phyloP scores from a whole-genome alignment of 2,888 invertebrate genomes.

The Heliconius charithonia region DNA sequence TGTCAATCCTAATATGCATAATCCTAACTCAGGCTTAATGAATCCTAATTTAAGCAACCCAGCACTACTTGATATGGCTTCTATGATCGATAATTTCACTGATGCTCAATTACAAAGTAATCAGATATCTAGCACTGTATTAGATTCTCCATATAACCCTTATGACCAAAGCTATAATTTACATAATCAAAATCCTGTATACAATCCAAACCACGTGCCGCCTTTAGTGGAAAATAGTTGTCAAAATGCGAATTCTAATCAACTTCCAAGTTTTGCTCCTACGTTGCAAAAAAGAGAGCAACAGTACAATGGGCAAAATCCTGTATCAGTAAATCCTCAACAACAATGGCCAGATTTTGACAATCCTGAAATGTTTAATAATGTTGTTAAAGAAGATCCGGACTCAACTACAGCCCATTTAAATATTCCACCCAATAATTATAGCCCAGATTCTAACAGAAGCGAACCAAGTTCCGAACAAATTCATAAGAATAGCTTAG shows the following conservation, averaged over 20 bases:
- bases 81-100: constrained; percentile 90
- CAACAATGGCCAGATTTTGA: constrained; percentile 79
- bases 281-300: constrained; percentile 75
- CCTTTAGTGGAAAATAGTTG: constrained; percentile 78
- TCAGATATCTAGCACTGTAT: constrained; percentile 92
- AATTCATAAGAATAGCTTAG: constrained; percentile 61
- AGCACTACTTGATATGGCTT: constrained; percentile 88
- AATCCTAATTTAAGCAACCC: constrained; percentile 80
- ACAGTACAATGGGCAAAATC: constrained; percentile 57
- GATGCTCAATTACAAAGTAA: constrained; percentile 92
- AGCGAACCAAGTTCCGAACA: constrained; percentile 78
- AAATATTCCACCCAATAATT: constrained; percentile 76
- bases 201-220: constrained; percentile 82
- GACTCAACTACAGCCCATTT: constrained; percentile 88
- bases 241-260: constrained; percentile 72
- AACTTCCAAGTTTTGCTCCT: constrained; percentile 74
- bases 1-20: constrained; percentile 77
- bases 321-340: constrained; percentile 58
- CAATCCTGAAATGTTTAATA: constrained; percentile 74
- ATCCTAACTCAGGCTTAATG: constrained; percentile 73
- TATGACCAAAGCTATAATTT: constrained; percentile 87
- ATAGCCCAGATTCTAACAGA: constrained; percentile 79
- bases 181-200: constrained; percentile 86
- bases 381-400: constrained; percentile 88
- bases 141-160: constrained; percentile 87